Conservation (phyloP, 2,888 invertebrate species). For the Calameuta pallipes region DNA sequence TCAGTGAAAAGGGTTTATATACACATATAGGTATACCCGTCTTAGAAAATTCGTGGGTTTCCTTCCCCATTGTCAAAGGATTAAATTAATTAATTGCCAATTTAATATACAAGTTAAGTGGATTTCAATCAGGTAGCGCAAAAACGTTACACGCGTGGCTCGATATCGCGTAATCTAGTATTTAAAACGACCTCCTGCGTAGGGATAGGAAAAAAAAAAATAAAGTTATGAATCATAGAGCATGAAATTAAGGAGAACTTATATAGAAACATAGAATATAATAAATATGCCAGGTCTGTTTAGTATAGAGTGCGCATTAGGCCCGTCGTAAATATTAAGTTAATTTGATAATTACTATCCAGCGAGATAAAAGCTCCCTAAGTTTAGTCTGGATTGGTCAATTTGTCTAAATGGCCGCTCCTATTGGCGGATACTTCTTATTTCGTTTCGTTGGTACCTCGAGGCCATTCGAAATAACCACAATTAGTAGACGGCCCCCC, state of each 20-base stretch:
- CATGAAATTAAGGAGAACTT: not conserved
- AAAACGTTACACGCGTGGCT: not conserved
- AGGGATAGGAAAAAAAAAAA: not conserved
- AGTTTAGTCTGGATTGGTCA: conserved; percentile 39
- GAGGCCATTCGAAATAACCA: conserved; percentile 38
- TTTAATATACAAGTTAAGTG: not conserved
- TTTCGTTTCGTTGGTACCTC: conserved; percentile 21
- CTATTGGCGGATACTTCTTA: conserved; percentile 26
- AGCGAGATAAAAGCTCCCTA: conserved; percentile 16
- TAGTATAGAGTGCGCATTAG: conserved; percentile 16
- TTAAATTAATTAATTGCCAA: not conserved
- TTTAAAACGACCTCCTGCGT: not conserved
- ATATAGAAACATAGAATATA: not conserved
- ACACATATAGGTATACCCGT: not conserved
- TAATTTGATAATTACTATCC: conserved; percentile 46
- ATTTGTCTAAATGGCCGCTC: conserved; percentile 39
- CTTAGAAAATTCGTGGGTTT: not conserved
- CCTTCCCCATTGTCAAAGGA: not conserved
- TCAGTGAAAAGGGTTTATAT: not conserved
- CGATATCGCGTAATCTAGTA: not conserved
- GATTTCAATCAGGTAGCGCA: not conserved
- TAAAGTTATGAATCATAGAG: not conserved
- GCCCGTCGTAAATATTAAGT: conserved; percentile 36
- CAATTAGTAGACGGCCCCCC: conserved; percentile 34
- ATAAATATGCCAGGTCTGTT: conserved; percentile 27